Evolutionary conservation across 2,797 vertebrate genomes (phyloP).

Genomic region (Lagorchestes hirsutus): DNA sequence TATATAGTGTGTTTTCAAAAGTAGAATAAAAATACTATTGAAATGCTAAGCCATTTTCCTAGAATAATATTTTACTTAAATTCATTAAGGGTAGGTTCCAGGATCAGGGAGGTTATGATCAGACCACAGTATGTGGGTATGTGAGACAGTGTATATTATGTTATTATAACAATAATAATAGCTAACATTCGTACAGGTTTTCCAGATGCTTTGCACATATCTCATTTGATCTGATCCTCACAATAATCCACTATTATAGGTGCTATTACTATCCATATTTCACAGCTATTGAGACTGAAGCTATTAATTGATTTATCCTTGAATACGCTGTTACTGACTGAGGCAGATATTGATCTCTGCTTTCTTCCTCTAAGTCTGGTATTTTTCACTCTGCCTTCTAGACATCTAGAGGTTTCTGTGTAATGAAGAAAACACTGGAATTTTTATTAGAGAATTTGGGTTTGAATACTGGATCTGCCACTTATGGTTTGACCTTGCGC

Average conservation of each 20-base stretch:
- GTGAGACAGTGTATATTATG: background rate
- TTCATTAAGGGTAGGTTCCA: background rate
- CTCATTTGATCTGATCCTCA: background rate
- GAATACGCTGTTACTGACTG: background rate
- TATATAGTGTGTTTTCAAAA: conserved; percentile 63
- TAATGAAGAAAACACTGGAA: background rate
- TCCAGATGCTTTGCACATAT: background rate
- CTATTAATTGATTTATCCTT: background rate
- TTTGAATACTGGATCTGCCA: background rate
- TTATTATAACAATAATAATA: background rate
- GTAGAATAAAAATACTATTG: conserved; percentile 27
- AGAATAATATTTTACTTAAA: conserved; percentile 37
- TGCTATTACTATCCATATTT: background rate
- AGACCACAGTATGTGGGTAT: background rate
- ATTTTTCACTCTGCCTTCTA: background rate
- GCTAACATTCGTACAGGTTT: background rate
- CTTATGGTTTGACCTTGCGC: background rate
- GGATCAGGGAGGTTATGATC: background rate
- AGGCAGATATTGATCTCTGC: background rate
- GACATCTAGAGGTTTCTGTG: background rate
- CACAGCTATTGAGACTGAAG: background rate
- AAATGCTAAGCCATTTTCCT: accelerated
- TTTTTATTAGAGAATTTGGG: conserved; percentile 20
- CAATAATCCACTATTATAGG: background rate
- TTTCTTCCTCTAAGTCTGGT: background rate